A percentile compares a stretch with the other conserved stretches of the same genome.
These are phyloP conservation scores for Tromatobia lineatoria DNA, from an alignment of 2,888 invertebrate genomes.

Conservation along the genomic window DNA sequence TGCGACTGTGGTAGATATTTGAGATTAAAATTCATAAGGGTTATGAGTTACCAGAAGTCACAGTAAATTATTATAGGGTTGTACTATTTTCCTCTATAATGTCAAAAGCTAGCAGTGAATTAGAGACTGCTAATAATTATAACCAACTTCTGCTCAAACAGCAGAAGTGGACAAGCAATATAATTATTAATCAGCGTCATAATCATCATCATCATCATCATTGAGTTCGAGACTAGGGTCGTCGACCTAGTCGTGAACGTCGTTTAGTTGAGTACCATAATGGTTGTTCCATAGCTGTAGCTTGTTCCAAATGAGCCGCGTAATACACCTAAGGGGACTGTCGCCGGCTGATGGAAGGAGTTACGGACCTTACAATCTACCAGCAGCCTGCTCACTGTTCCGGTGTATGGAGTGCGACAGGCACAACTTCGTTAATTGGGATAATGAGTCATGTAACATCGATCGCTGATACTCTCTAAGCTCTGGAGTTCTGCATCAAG, in stretches of 20 bases:
- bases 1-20: not conserved
- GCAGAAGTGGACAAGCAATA: not conserved
- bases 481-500: conserved; percentile 27
- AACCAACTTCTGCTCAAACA: not conserved
- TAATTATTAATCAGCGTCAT: conserved; percentile 10
- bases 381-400: conserved; percentile 26
- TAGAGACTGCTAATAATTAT: not conserved
- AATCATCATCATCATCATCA: conserved; percentile 14
- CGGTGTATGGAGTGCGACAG: conserved; percentile 27
- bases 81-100: conserved; percentile 21
- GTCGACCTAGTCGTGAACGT: conserved; percentile 11
- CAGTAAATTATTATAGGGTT: conserved; percentile 4
- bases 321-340: conserved; percentile 20
- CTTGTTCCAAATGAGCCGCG: conserved; percentile 23
- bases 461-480: conserved; percentile 30
- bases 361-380: conserved; percentile 39
- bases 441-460: conserved; percentile 59
- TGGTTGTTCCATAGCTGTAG: not conserved
- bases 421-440: conserved; percentile 53
- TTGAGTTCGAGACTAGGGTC: not conserved
- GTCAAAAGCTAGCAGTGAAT: not conserved
- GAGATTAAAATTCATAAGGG: not conserved
- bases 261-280: not conserved
- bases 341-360: not conserved
- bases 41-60: conserved; percentile 9